Percentiles rank a stretch among this genome's conserved stretches.
These are phyloP conservation scores for Rhopalosiphum nymphaeae DNA, from an alignment of 2,888 invertebrate genomes.

Conservation along the genomic window DNA sequence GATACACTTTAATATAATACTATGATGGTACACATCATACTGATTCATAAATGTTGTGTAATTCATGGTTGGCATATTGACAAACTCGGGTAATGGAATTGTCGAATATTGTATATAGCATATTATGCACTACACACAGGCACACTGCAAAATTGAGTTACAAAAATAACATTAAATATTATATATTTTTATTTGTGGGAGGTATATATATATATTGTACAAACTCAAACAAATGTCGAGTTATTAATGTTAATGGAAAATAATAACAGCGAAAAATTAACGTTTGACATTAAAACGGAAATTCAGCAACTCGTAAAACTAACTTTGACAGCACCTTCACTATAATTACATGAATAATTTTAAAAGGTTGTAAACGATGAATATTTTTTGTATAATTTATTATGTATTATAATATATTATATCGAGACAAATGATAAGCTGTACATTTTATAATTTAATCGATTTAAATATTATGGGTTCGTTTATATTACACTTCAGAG, in stretches of 20 bases:
- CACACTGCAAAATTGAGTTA: not conserved
- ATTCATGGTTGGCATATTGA: not conserved
- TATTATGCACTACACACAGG: not conserved
- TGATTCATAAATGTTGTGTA: slow-evolving; percentile 15
- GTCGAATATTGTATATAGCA: not conserved
- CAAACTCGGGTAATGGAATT: not conserved
- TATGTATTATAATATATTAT: not conserved
- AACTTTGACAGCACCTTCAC: not conserved
- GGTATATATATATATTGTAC: slow-evolving; percentile 27
- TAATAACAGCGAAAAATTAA: slow-evolving; percentile 6
- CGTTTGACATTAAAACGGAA: not conserved
- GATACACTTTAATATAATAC: not conserved
- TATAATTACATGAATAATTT: slow-evolving; percentile 6
- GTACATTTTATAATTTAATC: not conserved
- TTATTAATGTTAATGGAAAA: not conserved
- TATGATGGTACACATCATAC: not conserved
- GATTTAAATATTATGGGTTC: slow-evolving; percentile 1
- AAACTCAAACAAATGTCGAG: not conserved
- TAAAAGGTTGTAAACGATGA: not conserved
- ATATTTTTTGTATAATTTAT: slow-evolving; percentile 1
- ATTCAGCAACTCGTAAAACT: slow-evolving; percentile 3
- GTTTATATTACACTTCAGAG: not conserved
- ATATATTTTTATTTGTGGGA: not conserved
- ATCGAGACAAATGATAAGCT: not conserved
- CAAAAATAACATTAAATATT: not conserved